Conservation (phyloP, 2,113 vertebrate genomes). For the Arenaria interpres region DNA sequence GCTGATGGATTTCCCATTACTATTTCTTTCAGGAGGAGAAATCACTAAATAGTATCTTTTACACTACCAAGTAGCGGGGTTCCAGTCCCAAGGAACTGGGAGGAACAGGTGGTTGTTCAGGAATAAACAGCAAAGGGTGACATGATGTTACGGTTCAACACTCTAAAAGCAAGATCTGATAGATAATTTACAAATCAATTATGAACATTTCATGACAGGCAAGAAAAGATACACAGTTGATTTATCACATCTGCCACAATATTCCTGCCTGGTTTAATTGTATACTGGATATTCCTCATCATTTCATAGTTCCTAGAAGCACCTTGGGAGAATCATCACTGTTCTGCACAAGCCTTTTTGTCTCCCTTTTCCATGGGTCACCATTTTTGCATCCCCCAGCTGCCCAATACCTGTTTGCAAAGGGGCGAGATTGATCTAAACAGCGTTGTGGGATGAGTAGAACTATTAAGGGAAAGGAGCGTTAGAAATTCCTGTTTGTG, state of each 20-base stretch:
- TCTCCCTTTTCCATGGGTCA: neutral
- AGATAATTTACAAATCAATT: constrained; percentile 2
- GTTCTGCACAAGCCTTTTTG: neutral
- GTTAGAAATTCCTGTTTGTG: neutral
- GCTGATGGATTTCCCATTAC: neutral
- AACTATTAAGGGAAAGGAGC: neutral
- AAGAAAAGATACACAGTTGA: neutral
- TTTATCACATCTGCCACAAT: neutral
- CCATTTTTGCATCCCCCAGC: neutral
- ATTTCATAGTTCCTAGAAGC: neutral
- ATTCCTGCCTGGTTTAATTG: neutral
- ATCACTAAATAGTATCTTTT: neutral
- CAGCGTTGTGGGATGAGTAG: neutral
- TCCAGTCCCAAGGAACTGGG: neutral
- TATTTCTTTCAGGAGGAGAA: neutral
- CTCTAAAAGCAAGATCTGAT: neutral
- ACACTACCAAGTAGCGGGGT: neutral
- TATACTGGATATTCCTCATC: neutral
- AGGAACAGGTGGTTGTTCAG: neutral
- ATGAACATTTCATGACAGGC: neutral
- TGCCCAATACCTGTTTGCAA: neutral
- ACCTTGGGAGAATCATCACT: neutral
- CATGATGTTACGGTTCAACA: neutral
- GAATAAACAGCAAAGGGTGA: neutral
- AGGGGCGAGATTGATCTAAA: neutral